Evolutionary conservation across 2,888 invertebrate genomes (phyloP), one percentile per base, ranked within the genome.

Genomic region (Diaphora mendica): DNA sequence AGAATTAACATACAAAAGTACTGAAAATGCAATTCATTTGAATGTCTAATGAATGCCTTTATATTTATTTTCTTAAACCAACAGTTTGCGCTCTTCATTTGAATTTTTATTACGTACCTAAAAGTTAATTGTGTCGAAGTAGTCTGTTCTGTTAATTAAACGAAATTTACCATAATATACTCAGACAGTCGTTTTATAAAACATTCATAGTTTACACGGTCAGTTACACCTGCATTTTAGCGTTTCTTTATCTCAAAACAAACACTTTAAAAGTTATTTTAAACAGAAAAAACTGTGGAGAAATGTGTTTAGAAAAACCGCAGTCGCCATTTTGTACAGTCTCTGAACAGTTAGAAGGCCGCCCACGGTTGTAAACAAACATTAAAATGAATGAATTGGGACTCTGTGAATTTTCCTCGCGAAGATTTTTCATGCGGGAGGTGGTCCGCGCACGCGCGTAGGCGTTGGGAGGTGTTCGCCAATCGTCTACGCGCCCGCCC

Each of bases 381-480:
- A 87, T 90, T 87, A 88, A 89, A 88, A 86, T 89, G 89, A n/a
- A n/a, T 88, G 86, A 90, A 89, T 85, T 88, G 86, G 85, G 89
- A 87, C 85, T 85, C 72, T 77, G 72, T 74, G 85, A 91, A 88
- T 94, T 94, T 94, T 94, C 92, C 90, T 86, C 88, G 86, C 83
- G 79, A 79, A 91, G 92, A 93, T 93, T 95, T 94, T 94, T 94
- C 94, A 92, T 89, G 88, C 85, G 87, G 82, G 91, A 87, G 89
- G 76, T 65, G 76, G 88, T 87, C 89, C 88, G 93, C 95, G 95
- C 95, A 92, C 91, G 93, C 93, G 94, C 94, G 94, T 91, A 93
- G 96, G 93, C 95, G 96, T 93, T 93, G 95, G 96, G 94, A 95
- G 96, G 96, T 93, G 94, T 91, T 93, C 94, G 95, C 96, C 96